Conservation (phyloP, 2,888 invertebrate species). For the Junonia oenone region DNA sequence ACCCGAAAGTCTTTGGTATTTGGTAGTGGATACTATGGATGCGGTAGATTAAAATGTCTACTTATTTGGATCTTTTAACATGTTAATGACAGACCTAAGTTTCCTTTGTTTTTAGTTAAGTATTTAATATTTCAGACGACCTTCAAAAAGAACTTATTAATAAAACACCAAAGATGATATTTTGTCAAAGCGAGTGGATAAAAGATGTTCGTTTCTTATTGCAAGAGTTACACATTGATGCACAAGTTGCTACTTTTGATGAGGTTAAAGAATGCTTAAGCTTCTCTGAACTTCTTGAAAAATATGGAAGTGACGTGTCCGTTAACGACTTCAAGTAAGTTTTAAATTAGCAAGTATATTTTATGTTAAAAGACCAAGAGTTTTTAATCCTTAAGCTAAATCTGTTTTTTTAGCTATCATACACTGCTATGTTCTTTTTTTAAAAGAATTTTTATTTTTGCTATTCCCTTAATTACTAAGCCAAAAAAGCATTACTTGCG, state of each 20-base stretch:
- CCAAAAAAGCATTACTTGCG: background rate
- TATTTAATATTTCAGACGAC: constrained; percentile 44
- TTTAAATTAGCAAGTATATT: background rate
- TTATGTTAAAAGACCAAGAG: background rate
- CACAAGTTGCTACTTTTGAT: constrained; percentile 52
- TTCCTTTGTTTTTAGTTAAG: too few species aligned
- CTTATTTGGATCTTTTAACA: too few species aligned
- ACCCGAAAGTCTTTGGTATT: too few species aligned
- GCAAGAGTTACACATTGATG: constrained; percentile 38
- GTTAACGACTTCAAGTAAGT: constrained; percentile 46
- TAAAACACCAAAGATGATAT: constrained; percentile 49
- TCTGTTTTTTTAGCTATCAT: too few species aligned
- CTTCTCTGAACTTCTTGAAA: constrained; percentile 45
- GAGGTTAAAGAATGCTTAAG: constrained; percentile 42
- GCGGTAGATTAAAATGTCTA: too few species aligned
- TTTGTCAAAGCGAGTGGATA: constrained; percentile 53
- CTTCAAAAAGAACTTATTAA: constrained; percentile 42
- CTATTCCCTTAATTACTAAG: background rate
- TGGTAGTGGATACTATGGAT: too few species aligned
- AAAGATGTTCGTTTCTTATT: constrained; percentile 42
- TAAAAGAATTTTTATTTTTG: too few species aligned
- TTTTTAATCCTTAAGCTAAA: too few species aligned
- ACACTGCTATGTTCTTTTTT: too few species aligned
- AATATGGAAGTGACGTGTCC: constrained; percentile 36
- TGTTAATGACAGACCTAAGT: too few species aligned